These are phyloP conservation scores for Sebastes steindachneri DNA, from an alignment of 2,797 vertebrate genomes.

Conservation along the genomic window DNA sequence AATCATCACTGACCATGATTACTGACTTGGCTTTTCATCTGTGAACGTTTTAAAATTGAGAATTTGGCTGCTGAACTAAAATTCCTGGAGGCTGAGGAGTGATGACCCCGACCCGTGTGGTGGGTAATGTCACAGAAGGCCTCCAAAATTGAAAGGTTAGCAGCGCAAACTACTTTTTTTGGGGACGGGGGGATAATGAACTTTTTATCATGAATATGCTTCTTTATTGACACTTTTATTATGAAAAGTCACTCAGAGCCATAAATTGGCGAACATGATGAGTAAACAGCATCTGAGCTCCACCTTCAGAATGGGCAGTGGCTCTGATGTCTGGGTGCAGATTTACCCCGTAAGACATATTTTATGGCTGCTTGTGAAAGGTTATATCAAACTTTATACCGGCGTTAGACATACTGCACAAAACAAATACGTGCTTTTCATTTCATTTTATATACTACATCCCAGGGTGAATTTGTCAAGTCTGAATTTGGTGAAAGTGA, in stretches of 20 bases:
- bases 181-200: too few species aligned
- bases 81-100: neutral
- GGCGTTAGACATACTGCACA: neutral
- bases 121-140: neutral
- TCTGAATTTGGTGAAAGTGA: neutral
- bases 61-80: neutral
- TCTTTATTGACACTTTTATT: neutral
- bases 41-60: too few species aligned
- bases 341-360: slow-evolving; percentile 31
- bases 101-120: neutral
- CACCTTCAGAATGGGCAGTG: neutral
- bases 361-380: neutral
- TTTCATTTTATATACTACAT: neutral
- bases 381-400: neutral
- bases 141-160: neutral
- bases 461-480: neutral
- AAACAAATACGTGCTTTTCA: neutral
- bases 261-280: neutral
- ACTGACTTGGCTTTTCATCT: neutral
- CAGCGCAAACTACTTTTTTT: too few species aligned
- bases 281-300: neutral
- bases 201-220: neutral
- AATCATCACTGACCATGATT: neutral
- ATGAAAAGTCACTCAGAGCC: neutral
- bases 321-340: neutral